Percentiles rank a stretch among this genome's conserved stretches.
Evolutionary conservation across 2,888 invertebrate species (phyloP).

Genomic region (Stenodera caucasica): DNA sequence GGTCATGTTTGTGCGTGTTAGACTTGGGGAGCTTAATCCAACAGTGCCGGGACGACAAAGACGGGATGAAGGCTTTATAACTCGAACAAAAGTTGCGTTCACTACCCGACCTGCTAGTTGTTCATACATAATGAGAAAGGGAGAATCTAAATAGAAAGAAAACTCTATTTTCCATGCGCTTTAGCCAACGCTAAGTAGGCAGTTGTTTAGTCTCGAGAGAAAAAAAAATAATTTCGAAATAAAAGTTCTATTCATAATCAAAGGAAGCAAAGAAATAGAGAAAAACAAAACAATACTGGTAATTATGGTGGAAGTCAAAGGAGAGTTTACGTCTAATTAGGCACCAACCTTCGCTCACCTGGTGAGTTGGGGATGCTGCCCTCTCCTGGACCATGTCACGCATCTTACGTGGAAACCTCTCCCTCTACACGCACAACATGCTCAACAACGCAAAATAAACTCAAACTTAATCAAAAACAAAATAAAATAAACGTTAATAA

Average conservation of each 20-base stretch:
- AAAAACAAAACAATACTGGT: background rate
- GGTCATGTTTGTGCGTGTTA: constrained; percentile 65
- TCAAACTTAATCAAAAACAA: constrained; percentile 37
- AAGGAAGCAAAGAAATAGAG: background rate
- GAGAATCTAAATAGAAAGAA: background rate
- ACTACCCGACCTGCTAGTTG: background rate
- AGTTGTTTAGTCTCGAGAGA: background rate
- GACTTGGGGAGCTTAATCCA: background rate
- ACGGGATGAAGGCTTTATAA: background rate
- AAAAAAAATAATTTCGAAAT: background rate
- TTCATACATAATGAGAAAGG: background rate
- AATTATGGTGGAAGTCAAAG: background rate
- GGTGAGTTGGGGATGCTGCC: constrained; percentile 46
- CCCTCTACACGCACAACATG: constrained; percentile 62
- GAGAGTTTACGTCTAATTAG: constrained; percentile 16
- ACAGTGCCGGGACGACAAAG: background rate
- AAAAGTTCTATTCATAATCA: background rate
- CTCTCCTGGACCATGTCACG: constrained; percentile 68
- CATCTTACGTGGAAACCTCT: constrained; percentile 81
- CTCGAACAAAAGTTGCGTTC: background rate
- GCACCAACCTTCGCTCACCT: constrained; percentile 45
- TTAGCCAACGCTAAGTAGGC: background rate
- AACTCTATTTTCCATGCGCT: background rate
- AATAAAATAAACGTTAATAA: constrained; percentile 33
- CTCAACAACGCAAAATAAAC: constrained; percentile 49